Evolutionary conservation across 2,888 invertebrate species (phyloP).

Genomic region (Dascillus cervinus): DNA sequence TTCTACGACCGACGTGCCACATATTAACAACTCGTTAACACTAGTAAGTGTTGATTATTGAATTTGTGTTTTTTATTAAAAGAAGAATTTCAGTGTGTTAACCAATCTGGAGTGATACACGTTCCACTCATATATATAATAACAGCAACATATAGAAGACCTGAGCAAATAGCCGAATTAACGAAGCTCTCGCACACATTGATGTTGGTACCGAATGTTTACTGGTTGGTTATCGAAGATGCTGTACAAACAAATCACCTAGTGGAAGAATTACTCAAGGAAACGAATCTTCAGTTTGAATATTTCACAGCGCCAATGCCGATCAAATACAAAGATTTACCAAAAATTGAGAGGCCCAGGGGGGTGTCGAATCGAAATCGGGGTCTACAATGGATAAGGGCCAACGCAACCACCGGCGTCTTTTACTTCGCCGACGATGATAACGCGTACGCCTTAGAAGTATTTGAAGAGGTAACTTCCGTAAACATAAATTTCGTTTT

Average conservation of each 20-base stretch:
- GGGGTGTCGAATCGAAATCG: slow-evolving; percentile 67
- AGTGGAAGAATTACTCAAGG: slow-evolving; percentile 63
- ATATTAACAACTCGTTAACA: too few relatives aligned
- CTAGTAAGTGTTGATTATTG: too few relatives aligned
- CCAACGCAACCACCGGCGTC: slow-evolving; percentile 58
- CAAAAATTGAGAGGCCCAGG: slow-evolving; percentile 54
- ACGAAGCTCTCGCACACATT: slow-evolving; percentile 83
- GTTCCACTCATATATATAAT: slow-evolving; percentile 55
- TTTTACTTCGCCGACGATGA: slow-evolving; percentile 80
- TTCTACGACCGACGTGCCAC: too few relatives aligned
- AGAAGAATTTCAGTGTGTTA: too few relatives aligned
- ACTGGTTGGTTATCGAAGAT: slow-evolving; percentile 94
- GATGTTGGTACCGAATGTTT: slow-evolving; percentile 76
- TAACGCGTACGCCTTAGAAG: slow-evolving; percentile 68
- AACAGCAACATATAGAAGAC: slow-evolving; percentile 67
- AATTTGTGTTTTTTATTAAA: too few relatives aligned
- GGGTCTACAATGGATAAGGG: slow-evolving; percentile 64
- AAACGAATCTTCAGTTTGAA: slow-evolving; percentile 59
- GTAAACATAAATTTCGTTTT: slow-evolving; percentile 4
- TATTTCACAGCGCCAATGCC: slow-evolving; percentile 65
- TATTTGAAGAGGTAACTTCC: slow-evolving; percentile 61
- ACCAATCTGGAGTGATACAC: too few relatives aligned
- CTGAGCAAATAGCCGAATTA: slow-evolving; percentile 74
- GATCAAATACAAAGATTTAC: slow-evolving; percentile 49
- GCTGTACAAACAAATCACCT: slow-evolving; percentile 59